Evolutionary conservation across 2,888 invertebrate genomes (phyloP), one percentile per base, ranked within the genome.

Genomic region (Pseudococcus viburni): DNA sequence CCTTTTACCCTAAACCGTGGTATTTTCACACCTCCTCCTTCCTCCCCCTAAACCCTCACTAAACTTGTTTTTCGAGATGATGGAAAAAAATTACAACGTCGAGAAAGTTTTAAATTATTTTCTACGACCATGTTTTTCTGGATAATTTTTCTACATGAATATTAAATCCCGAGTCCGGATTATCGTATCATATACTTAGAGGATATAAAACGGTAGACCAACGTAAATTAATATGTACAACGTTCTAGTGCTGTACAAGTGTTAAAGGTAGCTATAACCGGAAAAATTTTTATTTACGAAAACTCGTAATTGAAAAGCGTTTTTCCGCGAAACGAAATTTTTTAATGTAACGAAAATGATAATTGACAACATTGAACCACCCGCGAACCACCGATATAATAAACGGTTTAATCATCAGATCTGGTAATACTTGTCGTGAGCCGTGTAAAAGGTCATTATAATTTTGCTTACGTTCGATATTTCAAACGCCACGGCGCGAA

Each of bases 401-500:
- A 64, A 64, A 64, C 22, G 64, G 64, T 22, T 64, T 64, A 64
- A 64, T 64, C 64, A 64, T 64, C 64, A 64, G 64, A 64, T 64
- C 64, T 64, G 64, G 64, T 64, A 64, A 64, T 64, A 64, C 64
- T 64, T 64, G 64, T 64, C 64, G 64, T 64, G 64, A 64, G 22
- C 64, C 22, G 64, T 22, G 64, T 22, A 64, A 64, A 64, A 64
- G 64, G 64, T 64, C 64, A 64, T 64, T 64, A 64, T 64, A 64
- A 64, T 64, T 64, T 64, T 64, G 64, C 64, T 64, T 22, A 64
- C 64, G 64, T 64, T 64, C 64, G 64, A 64, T 64, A 64, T 64
- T 64, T 64, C 64, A 64, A 64, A 64, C 64, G 64, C 64, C 64
- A 9, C 22, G 19, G 19, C 64, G 64, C 19, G 22, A 64, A 64